phyloP scores from a whole-genome alignment of 2,113 vertebrate species.

The Cichladusa arquata region DNA sequence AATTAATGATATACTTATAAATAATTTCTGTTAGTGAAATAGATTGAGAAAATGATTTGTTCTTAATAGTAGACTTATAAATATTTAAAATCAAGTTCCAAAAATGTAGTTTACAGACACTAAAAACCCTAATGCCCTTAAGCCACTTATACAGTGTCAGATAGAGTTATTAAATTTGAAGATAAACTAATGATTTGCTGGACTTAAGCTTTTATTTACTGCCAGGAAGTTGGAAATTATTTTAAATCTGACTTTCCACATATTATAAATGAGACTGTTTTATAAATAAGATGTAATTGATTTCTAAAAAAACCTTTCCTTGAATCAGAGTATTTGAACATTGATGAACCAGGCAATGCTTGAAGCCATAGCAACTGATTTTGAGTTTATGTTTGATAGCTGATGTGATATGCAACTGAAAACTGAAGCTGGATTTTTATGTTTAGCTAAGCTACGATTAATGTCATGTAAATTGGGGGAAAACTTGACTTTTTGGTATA shows the following conservation, averaged over 20 bases:
- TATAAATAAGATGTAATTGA: conserved; percentile 11
- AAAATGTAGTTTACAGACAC: conserved; percentile 65
- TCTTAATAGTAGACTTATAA: conserved; percentile 73
- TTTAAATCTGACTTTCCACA: not conserved
- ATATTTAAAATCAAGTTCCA: conserved; percentile 73
- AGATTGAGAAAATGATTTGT: conserved; percentile 81
- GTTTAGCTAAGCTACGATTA: not conserved
- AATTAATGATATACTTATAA: conserved; percentile 80
- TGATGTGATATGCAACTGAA: not conserved
- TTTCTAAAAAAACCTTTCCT: not conserved
- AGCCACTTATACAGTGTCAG: conserved; percentile 10
- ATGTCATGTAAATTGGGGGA: not conserved
- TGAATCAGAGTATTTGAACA: not conserved
- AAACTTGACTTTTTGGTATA: not conserved
- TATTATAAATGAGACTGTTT: not conserved
- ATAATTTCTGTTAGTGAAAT: conserved; percentile 80
- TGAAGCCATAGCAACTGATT: not conserved
- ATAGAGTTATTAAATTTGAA: conserved; percentile 42
- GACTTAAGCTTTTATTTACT: conserved; percentile 27
- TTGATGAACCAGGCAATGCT: not conserved
- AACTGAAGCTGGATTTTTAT: not conserved
- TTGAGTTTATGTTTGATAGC: not conserved
- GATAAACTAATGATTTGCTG: not conserved
- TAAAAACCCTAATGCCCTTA: conserved; percentile 60
- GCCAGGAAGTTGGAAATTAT: not conserved